These are phyloP conservation scores for Plebejus anna DNA, from an alignment of 2,888 invertebrate species.

Conservation along the genomic window DNA sequence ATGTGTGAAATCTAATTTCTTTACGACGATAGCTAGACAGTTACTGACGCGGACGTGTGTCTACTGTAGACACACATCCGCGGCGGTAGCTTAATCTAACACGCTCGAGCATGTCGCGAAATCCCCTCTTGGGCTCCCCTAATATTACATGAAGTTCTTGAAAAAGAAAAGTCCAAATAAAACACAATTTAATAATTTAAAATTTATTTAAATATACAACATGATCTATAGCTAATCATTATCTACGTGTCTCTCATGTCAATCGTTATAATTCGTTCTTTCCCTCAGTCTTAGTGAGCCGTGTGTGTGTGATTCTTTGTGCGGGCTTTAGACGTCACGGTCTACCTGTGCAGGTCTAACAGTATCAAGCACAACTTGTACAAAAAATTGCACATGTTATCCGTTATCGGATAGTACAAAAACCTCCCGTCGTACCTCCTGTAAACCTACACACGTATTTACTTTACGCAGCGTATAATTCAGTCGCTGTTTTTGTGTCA, in stretches of 20 bases:
- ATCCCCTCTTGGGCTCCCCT: too few relatives aligned
- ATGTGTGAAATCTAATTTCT: too few relatives aligned
- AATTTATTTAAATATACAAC: conserved; percentile 77
- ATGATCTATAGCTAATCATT: conserved; percentile 68
- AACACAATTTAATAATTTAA: conserved; percentile 47
- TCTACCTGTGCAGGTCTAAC: neutral
- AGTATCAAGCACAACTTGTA: neutral
- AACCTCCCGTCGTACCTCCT: too few relatives aligned
- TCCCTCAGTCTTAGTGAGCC: conserved; percentile 49
- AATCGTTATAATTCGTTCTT: conserved; percentile 32
- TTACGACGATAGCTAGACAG: too few relatives aligned
- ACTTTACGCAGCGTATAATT: too few relatives aligned
- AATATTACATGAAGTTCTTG: conserved; percentile 37
- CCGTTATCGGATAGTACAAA: too few relatives aligned
- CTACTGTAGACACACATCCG: too few relatives aligned
- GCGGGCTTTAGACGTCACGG: neutral
- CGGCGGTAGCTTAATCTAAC: too few relatives aligned
- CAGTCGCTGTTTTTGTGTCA: too few relatives aligned
- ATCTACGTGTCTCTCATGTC: conserved; percentile 61
- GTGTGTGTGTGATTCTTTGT: neutral
- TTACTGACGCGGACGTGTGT: too few relatives aligned
- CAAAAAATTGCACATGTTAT: neutral
- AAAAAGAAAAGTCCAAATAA: conserved; percentile 31
- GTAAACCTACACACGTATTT: too few relatives aligned
- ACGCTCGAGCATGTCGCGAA: too few relatives aligned